Evolutionary conservation across 2,113 vertebrate species (phyloP), one percentile per base, ranked within the genome.

Genomic region (Brienomyrus brachyistius): DNA sequence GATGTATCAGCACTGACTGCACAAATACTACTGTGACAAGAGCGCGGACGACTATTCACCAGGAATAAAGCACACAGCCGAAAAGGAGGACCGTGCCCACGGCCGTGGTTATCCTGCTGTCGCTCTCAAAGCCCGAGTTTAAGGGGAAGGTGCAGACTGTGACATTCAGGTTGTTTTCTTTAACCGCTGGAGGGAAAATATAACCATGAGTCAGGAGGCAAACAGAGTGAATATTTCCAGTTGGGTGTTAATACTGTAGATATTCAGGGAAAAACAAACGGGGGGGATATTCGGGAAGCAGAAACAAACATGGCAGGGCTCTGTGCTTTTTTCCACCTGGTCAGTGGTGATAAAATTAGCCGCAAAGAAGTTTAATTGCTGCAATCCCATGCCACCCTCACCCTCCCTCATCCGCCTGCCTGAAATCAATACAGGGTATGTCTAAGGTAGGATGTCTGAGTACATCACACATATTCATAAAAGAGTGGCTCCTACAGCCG

Each of bases 41-140:
- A 19, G 35, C 23, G 56, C 35, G 88, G 82, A 3, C 1, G 94
- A 95, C 95, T 54, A n/a, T 31, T 15, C 96, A 99, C 98, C 98
- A 99, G 43, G 98, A 98, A 92, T 99, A 99, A 35, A 98, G 95
- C 93, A 99, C 96, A 88, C 98, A 99, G 90, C 93, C 94, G 88
- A 98, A 96, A 48, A 99, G 92, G 90, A 99, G 97, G 0, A 94
- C 74, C 0, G 97, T 96, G 48, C 98, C 98, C 88, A 99, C 86
- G 15, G 92, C 93, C 1, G 96, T 97, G 90, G 98, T 98, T 70
- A 98, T 95, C 90, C 95, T 97, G 89, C 96, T 97, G 91, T 98
- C 98, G 54, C 94, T 96, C 91, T 97, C 96, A 1, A 95, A 91
- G 56, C 95, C 96, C 51, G 97, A 96, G 88, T 96, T 96, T 74